phyloP scores from a whole-genome alignment of 2,797 vertebrate species.

The Pampus argenteus region DNA sequence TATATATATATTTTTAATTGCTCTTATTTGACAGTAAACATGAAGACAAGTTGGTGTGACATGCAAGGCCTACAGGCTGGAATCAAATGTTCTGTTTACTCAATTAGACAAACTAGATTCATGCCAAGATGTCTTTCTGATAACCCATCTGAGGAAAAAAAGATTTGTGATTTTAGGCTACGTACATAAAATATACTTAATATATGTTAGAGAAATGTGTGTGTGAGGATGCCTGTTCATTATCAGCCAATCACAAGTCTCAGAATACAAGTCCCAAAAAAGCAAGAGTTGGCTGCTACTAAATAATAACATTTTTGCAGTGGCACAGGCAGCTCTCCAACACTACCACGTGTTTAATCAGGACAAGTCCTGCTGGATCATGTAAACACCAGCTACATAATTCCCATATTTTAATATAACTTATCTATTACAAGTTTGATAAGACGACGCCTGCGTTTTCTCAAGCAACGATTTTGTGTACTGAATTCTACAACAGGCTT shows the following conservation, averaged over 20 bases:
- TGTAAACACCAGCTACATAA: not conserved
- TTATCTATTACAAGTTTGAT: too few relatives aligned
- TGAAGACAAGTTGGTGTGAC: not conserved
- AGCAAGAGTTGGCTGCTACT: not conserved
- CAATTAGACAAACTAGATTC: not conserved
- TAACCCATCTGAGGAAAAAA: not conserved
- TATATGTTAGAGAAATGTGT: not conserved
- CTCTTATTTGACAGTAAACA: not conserved
- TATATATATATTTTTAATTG: not conserved
- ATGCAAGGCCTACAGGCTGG: not conserved
- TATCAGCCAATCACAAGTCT: conserved; percentile 19
- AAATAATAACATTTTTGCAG: conserved; percentile 3
- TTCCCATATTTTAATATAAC: too few relatives aligned
- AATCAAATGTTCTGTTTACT: not conserved
- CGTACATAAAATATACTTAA: not conserved
- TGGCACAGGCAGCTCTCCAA: not conserved
- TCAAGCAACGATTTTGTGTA: not conserved
- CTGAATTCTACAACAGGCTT: conserved; percentile 6
- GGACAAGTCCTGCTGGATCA: not conserved
- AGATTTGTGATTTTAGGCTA: not conserved
- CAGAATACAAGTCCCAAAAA: not conserved
- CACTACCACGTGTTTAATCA: not conserved
- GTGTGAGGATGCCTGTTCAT: not conserved
- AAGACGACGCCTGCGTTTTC: not conserved
- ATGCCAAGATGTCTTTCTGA: not conserved